Percentiles rank a stretch among this genome's conserved stretches.
phyloP scores from a whole-genome alignment of 2,888 invertebrate species.

The Diabrotica balteata region DNA sequence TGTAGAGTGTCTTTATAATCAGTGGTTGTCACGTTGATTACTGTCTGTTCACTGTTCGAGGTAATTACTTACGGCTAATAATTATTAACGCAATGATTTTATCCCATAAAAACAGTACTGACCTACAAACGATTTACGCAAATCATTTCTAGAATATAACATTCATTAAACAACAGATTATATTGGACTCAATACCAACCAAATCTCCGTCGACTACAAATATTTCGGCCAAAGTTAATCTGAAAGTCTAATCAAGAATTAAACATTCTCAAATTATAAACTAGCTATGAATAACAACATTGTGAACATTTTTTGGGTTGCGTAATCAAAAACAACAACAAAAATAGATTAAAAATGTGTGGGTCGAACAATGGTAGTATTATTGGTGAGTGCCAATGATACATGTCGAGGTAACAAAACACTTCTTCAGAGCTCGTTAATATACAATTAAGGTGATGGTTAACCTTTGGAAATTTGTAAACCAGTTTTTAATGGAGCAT shows the following conservation, averaged over 20 bases:
- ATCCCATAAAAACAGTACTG: no score
- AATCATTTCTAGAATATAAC: not conserved
- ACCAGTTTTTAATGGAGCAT: no score
- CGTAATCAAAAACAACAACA: constrained; percentile 10
- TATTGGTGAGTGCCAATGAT: constrained; percentile 1
- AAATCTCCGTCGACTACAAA: not conserved
- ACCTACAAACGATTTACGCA: no score
- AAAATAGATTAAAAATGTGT: constrained; percentile 7
- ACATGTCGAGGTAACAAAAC: constrained; percentile 3
- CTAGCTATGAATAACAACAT: constrained; percentile 5
- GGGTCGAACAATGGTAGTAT: constrained; percentile 7
- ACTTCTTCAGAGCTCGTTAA: not conserved
- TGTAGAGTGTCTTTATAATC: no score
- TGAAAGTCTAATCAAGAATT: constrained; percentile 5
- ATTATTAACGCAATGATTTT: no score
- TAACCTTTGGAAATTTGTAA: no score
- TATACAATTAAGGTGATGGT: no score
- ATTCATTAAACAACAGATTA: not conserved
- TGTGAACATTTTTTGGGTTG: constrained; percentile 11
- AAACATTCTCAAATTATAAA: not conserved
- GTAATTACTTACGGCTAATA: no score
- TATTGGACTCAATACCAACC: not conserved
- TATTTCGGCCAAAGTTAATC: not conserved
- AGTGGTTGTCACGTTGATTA: no score
- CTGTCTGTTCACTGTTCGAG: no score